phyloP scores from a whole-genome alignment of 2,113 vertebrate genomes.

The Oreocharis arfaki region DNA sequence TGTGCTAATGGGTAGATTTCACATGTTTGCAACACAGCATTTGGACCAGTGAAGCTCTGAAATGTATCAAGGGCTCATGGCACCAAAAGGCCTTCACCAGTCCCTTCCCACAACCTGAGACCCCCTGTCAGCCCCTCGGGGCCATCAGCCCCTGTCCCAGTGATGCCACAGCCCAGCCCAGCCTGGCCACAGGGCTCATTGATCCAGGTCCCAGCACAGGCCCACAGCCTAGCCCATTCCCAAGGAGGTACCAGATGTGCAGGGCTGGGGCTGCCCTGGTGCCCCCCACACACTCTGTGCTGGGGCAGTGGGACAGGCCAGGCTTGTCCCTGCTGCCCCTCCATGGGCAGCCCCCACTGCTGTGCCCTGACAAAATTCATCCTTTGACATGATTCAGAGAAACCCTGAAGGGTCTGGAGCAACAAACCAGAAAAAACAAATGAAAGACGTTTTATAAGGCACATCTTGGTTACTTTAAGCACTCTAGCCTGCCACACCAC shows the following conservation, averaged over 20 bases:
- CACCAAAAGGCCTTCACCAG: neutral
- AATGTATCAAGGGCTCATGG: neutral
- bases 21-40: neutral
- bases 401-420: neutral
- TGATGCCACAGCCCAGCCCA: neutral
- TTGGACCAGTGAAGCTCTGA: neutral
- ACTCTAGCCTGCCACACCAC: accelerated
- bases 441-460: neutral
- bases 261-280: neutral
- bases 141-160: neutral
- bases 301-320: no score
- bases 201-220: accelerated
- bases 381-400: neutral
- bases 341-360: accelerated
- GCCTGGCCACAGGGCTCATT: no score
- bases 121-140: accelerated
- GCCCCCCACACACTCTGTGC: no score
- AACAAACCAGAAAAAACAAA: neutral
- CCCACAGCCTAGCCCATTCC: accelerated
- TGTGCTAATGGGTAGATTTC: neutral
- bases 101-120: neutral
- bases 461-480: neutral
- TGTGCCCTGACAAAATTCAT: neutral
- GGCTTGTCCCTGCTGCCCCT: accelerated
- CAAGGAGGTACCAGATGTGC: neutral